A percentile compares a stretch with the other conserved stretches of the same genome.
Conservation (phyloP, 2,888 invertebrate species). For the Eueremaeus valkanovi region DNA sequence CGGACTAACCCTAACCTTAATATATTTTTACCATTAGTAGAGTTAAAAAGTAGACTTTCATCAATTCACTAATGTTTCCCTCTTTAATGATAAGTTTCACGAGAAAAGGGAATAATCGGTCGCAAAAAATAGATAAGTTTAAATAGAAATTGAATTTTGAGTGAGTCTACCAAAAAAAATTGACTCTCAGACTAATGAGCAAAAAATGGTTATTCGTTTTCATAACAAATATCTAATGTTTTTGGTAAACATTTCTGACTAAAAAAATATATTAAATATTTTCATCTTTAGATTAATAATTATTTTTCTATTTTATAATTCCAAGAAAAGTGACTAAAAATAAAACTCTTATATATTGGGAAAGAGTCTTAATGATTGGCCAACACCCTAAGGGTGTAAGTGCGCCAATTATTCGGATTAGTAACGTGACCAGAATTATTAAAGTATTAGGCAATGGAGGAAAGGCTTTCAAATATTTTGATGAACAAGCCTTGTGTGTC, state of each 20-base stretch:
- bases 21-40: not conserved
- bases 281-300: no score
- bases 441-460: not conserved
- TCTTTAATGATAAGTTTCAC: constrained; percentile 11
- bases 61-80: constrained; percentile 8
- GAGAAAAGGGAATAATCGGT: not conserved
- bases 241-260: no score
- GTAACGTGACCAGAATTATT: constrained; percentile 23
- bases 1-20: no score
- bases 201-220: no score
- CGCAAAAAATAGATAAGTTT: not conserved
- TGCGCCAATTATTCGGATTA: constrained; percentile 17
- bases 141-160: no score
- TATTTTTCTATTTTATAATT: no score
- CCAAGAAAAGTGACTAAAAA: no score
- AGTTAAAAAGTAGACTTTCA: not conserved
- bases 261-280: no score
- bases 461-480: not conserved
- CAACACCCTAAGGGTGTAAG: not conserved
- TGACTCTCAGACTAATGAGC: no score
- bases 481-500: constrained; percentile 19
- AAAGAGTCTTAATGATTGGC: constrained; percentile 1
- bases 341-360: no score
- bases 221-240: no score
- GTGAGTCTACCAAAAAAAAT: no score